A percentile compares a stretch with the other conserved stretches of the same genome.
Evolutionary conservation across 2,888 invertebrate genomes (phyloP).

Genomic region (Lepidocyrtinus sp.): DNA sequence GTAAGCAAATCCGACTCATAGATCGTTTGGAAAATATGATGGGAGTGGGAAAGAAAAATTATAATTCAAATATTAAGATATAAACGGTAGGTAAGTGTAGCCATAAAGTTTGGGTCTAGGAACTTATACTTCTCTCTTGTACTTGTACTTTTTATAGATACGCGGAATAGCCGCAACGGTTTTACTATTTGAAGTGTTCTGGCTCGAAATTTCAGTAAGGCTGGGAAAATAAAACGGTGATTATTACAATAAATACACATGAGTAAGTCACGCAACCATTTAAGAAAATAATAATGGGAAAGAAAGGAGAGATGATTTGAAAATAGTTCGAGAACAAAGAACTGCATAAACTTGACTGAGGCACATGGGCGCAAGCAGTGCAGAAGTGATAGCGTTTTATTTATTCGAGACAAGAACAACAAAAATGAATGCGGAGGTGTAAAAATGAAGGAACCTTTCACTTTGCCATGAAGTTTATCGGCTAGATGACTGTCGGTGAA

Average conservation of each 20-base stretch:
- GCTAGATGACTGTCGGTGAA: background rate
- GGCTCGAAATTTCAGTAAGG: no score
- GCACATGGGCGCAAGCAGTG: background rate
- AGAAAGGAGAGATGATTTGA: constrained; percentile 51
- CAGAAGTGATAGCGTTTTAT: background rate
- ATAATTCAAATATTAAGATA: background rate
- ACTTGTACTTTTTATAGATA: no score
- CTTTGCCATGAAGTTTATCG: background rate
- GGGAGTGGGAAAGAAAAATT: no score
- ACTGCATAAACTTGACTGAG: background rate
- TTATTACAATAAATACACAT: constrained; percentile 25
- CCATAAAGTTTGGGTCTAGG: no score
- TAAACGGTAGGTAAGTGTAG: no score
- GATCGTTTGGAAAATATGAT: no score
- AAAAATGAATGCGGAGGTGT: background rate
- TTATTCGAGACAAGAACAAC: background rate
- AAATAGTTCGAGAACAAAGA: constrained; percentile 31
- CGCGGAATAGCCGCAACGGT: no score
- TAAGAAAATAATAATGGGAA: constrained; percentile 6
- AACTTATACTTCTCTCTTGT: no score
- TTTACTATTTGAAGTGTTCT: no score
- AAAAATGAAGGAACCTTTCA: constrained; percentile 1
- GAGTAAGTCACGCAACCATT: constrained; percentile 36
- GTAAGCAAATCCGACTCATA: no score
- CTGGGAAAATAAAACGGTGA: constrained; percentile 29